Percentiles rank a stretch among this genome's conserved stretches.
Conservation (phyloP, 2,797 vertebrate species). For the Aldrovandia affinis region DNA sequence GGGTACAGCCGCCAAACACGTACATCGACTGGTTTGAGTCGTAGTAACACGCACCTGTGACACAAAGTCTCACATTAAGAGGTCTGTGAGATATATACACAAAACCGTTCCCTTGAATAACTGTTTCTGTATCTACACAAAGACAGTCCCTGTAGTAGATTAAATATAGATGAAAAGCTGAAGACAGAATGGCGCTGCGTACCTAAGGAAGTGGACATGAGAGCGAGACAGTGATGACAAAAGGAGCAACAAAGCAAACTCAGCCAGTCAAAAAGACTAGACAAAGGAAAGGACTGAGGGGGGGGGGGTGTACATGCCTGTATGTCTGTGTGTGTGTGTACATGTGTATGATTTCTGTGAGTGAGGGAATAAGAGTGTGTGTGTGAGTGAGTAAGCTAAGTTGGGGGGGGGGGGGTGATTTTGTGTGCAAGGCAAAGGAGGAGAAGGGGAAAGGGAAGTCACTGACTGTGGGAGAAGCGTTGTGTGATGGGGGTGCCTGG, state of each 20-base stretch:
- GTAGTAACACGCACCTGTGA: constrained; percentile 93
- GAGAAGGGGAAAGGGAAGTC: not conserved
- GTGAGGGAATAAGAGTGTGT: not conserved
- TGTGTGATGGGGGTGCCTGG: constrained; percentile 98
- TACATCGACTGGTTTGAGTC: constrained; percentile 99
- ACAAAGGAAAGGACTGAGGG: too few relatives aligned
- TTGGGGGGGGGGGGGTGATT: not conserved
- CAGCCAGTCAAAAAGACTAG: not conserved
- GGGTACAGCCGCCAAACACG: constrained; percentile 97
- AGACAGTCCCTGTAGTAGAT: not conserved
- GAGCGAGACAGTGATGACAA: not conserved
- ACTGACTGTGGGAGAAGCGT: constrained; percentile 97
- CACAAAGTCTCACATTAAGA: not conserved
- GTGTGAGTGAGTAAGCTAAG: not conserved
- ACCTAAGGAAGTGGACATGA: not conserved
- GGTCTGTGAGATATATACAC: not conserved
- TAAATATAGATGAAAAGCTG: not conserved
- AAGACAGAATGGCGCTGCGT: too few relatives aligned
- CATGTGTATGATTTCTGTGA: not conserved
- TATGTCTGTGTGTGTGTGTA: not conserved
- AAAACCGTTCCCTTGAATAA: not conserved
- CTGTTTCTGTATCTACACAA: not conserved
- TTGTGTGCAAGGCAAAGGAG: not conserved
- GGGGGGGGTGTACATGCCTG: too few relatives aligned
- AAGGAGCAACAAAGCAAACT: not conserved